Evolutionary conservation across 2,113 vertebrate genomes (phyloP).

Genomic region (Aix galericulata): DNA sequence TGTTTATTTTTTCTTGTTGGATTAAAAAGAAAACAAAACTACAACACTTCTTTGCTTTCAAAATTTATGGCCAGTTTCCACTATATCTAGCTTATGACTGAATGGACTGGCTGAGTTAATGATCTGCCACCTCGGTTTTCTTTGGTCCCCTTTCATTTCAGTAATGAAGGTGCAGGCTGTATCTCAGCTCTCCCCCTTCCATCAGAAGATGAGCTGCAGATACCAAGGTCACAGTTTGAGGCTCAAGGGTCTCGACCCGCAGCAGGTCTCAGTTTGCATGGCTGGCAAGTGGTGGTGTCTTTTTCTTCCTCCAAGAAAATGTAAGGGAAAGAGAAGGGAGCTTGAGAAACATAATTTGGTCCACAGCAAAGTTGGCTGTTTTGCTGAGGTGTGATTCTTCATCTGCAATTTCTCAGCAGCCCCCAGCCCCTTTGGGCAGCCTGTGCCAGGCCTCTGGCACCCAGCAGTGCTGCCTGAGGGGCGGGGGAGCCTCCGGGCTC

Average conservation of each 20-base stretch:
- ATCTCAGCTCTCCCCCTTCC: not conserved
- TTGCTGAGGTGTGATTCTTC: not conserved
- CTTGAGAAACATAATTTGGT: fast-evolving
- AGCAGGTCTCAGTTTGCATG: fast-evolving
- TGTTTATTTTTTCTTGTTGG: not conserved
- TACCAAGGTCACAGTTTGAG: not conserved
- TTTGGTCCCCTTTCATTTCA: not conserved
- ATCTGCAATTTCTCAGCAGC: not conserved
- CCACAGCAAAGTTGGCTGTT: not conserved
- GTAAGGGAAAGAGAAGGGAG: not conserved
- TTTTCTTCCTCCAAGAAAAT: not conserved
- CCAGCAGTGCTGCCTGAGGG: not conserved
- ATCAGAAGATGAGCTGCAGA: not conserved
- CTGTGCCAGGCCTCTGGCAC: not conserved
- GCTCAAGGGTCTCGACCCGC: not conserved
- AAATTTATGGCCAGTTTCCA: not conserved
- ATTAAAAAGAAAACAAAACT: not conserved
- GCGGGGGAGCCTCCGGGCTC: not conserved
- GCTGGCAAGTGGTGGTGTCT: not conserved
- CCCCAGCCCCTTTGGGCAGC: not conserved
- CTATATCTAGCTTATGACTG: fast-evolving
- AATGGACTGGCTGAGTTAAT: fast-evolving
- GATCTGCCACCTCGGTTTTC: too few relatives aligned
- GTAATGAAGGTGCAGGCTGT: not conserved
- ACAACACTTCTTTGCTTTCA: not conserved